Evolutionary conservation across 2,888 invertebrate species (phyloP), one percentile per base, ranked within the genome.

Genomic region (Caprella mutica): DNA sequence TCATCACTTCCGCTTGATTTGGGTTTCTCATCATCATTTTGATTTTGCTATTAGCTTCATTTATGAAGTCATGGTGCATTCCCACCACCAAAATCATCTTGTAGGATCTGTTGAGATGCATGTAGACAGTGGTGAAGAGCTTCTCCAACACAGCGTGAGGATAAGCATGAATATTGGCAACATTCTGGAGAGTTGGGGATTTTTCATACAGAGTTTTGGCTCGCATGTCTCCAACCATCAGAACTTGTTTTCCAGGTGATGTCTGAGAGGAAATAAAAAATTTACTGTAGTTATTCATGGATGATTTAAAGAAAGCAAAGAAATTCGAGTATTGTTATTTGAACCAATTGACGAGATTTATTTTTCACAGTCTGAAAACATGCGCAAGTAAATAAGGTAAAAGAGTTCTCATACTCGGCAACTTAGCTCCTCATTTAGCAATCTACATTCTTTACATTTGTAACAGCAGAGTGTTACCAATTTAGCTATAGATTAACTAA

Each of bases 21-120:
- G 48, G 48, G 30, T 48, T 48, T n/a, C 17, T n/a, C 48, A 48
- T 48, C 27, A 30, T 29, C 14, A 48, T 14, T 21, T 30, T 48
- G n/a, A 8, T 14, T 12, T 14, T 1, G 3, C 27, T 23, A 5
- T 30, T 21, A 9, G n/a, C 19, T 21, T 48, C 48, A 14, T 8
- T 29, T 12, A 48, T 24, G 14, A 48, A 48, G 21, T 48, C 48
- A 26, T 48, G 17, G 5, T 29, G 48, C 19, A 48, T 17, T 29
- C 48, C 48, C 3, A 48, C 30, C 19, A 48, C 26, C 19, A 48
- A 30, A 17, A 48, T n/a, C 1, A 48, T 21, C 8, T 30, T 27
- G 19, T 48, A 23, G 26, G 27, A 29, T 9, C 19, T 19, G 9
- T 29, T 29, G 19, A 48, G 30, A 17, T 17, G 29, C 17, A 29